Evolutionary conservation across 1,140 invertebrate species (phyloP).

Genomic region (Chrysoperla carnea): DNA sequence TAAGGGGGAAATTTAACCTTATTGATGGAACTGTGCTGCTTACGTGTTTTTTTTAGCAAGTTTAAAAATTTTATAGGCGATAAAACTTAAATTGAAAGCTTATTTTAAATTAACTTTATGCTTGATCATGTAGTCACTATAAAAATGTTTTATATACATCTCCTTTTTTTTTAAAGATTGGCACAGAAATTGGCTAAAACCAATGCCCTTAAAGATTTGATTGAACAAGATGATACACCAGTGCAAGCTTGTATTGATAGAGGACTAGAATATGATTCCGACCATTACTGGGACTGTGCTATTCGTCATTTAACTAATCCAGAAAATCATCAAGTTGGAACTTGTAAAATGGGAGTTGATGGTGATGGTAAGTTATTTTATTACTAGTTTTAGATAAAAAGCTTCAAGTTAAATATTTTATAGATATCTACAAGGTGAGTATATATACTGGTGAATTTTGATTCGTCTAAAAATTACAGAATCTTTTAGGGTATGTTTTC

Average conservation of each 20-base stretch:
- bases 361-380: slow-evolving; percentile 1
- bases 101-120: no score
- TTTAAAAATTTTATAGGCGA: no score
- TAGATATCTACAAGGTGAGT: neutral
- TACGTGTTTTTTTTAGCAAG: no score
- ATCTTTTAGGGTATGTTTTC: no score
- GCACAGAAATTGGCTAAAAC: slow-evolving; percentile 48
- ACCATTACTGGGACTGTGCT: slow-evolving; percentile 17
- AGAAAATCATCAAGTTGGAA: slow-evolving; percentile 17
- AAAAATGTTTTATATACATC: no score
- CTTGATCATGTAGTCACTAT: no score
- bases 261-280: neutral
- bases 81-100: no score
- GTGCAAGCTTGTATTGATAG: slow-evolving; percentile 34
- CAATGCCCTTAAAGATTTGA: slow-evolving; percentile 47
- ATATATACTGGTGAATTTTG: neutral
- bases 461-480: neutral
- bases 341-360: slow-evolving; percentile 16
- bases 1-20: no score
- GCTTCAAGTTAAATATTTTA: neutral
- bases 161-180: slow-evolving; percentile 7
- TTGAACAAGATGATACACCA: slow-evolving; percentile 46
- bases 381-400: neutral
- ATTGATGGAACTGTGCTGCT: no score
- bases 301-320: slow-evolving; percentile 12